These are phyloP conservation scores for Megalops atlanticus DNA, from an alignment of 2,113 vertebrate species.

Conservation along the genomic window DNA sequence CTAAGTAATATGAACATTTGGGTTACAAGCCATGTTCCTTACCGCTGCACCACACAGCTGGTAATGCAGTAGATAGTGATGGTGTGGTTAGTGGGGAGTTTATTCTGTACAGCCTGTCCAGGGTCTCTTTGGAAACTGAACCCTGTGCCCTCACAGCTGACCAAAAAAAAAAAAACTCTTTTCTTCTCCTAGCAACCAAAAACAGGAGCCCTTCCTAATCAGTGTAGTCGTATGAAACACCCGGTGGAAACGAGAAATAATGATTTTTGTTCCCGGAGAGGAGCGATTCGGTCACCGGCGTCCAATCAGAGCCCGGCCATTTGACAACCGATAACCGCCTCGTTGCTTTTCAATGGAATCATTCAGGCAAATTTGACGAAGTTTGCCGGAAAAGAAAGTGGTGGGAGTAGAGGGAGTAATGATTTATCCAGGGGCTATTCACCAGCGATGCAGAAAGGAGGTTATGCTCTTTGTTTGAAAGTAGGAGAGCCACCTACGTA, in stretches of 20 bases:
- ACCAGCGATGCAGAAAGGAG: conserved; percentile 48
- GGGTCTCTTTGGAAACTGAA: too few species aligned
- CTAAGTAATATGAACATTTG: too few species aligned
- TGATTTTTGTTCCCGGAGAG: conserved; percentile 32
- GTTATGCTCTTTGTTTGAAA: conserved; percentile 52
- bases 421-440: conserved; percentile 41
- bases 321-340: conserved; percentile 33
- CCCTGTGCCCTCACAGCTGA: too few species aligned
- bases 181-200: background rate
- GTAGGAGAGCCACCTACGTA: conserved; percentile 45
- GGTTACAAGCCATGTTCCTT: too few species aligned
- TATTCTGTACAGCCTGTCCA: too few species aligned
- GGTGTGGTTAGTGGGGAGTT: too few species aligned
- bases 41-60: too few species aligned
- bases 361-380: conserved; percentile 47
- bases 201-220: background rate
- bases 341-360: conserved; percentile 49
- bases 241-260: background rate
- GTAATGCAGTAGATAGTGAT: too few species aligned
- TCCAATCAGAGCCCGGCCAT: conserved; percentile 36
- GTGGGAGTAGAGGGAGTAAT: conserved; percentile 43
- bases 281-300: conserved; percentile 39
- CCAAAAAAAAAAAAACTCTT: too few species aligned
- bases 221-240: background rate
- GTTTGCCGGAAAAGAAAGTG: conserved; percentile 31